Conservation (phyloP, 2,888 invertebrate species). For the Penaeus monodon region DNA sequence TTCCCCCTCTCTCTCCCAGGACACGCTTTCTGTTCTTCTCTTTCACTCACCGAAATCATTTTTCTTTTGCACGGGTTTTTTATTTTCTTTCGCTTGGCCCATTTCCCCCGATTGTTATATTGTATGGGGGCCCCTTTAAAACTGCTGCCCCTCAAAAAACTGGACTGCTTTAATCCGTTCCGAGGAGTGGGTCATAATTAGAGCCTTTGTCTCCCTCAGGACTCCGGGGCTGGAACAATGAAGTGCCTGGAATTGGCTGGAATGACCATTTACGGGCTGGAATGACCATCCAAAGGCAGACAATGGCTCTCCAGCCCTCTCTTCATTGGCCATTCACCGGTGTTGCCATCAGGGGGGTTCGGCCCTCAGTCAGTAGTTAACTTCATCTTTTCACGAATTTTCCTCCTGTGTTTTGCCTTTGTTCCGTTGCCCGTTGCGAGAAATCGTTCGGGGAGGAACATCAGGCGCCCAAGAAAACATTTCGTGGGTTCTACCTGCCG, state of each 20-base stretch:
- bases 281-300: constrained; percentile 57
- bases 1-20: no score
- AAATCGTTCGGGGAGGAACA: no score
- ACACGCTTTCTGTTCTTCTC: no score
- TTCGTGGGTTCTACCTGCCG: no score
- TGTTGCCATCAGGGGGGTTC: constrained; percentile 41
- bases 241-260: constrained; percentile 59
- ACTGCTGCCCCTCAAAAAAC: constrained; percentile 30
- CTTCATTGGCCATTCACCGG: constrained; percentile 58
- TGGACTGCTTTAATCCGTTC: constrained; percentile 46
- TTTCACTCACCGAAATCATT: no score
- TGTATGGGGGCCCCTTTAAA: no score
- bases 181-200: constrained; percentile 57
- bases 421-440: no score
- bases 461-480: no score
- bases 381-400: constrained; percentile 25
- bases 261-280: constrained; percentile 58
- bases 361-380: constrained; percentile 33
- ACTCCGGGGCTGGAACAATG: constrained; percentile 53
- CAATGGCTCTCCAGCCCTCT: constrained; percentile 55
- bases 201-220: constrained; percentile 54
- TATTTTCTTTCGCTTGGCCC: no score
- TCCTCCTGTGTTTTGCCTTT: background rate
- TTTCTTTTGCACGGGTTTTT: no score
- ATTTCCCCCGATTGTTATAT: no score